Conservation (phyloP, 2,797 vertebrate genomes). For the Bradypus variegatus region DNA sequence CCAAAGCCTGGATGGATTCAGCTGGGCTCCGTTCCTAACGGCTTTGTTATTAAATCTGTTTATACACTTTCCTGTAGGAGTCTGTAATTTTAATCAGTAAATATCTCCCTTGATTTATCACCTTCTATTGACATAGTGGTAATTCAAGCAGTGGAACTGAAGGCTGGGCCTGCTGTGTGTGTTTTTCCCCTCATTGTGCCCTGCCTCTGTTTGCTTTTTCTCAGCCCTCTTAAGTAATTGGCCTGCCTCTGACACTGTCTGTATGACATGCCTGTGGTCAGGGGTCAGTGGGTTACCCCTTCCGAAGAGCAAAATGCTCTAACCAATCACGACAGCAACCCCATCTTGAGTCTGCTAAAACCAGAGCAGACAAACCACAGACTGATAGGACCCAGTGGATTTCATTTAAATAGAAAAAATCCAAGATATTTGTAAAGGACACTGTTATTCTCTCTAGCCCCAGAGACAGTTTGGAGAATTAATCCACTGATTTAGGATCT, state of each 20-base stretch:
- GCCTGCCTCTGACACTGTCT: slow-evolving; percentile 42
- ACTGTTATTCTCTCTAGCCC: slow-evolving; percentile 34
- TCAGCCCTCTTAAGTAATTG: slow-evolving; percentile 52
- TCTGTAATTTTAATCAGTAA: slow-evolving; percentile 71
- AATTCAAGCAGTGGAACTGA: slow-evolving; percentile 46
- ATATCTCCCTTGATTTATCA: slow-evolving; percentile 64
- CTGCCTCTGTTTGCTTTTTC: slow-evolving; percentile 55
- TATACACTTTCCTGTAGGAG: slow-evolving; percentile 61
- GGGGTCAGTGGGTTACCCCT: slow-evolving; percentile 19
- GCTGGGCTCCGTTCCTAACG: slow-evolving; percentile 48
- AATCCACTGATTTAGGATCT: slow-evolving; percentile 35
- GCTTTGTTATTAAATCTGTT: slow-evolving; percentile 64
- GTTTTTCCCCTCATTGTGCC: slow-evolving; percentile 45
- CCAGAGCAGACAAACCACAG: slow-evolving; percentile 43
- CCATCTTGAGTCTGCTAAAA: slow-evolving; percentile 19
- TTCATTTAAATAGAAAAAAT: slow-evolving; percentile 57
- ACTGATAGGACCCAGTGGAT: slow-evolving; percentile 56
- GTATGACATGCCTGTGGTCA: slow-evolving; percentile 35
- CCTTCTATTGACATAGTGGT: slow-evolving; percentile 59
- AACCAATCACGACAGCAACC: neutral
- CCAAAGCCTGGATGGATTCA: slow-evolving; percentile 40
- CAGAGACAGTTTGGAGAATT: slow-evolving; percentile 34
- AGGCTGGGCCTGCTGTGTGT: slow-evolving; percentile 49
- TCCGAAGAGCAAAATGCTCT: neutral
- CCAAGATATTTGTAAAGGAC: slow-evolving; percentile 51